Conservation (phyloP, 1,140 invertebrate species). For the Platyscapa corneri region DNA sequence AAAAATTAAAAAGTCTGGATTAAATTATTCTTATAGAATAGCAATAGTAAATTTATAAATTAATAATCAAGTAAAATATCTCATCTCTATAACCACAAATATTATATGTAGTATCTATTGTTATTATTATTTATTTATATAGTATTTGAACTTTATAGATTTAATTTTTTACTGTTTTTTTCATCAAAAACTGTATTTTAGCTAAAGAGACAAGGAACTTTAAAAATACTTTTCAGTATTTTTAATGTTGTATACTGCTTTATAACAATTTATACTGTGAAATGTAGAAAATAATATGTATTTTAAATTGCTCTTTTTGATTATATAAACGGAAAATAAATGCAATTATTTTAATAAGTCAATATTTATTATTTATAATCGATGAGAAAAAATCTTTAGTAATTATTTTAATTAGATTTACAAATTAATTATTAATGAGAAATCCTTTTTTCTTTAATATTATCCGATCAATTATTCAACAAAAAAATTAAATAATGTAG, state of each 20-base stretch:
- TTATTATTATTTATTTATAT: too few relatives aligned
- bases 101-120: too few relatives aligned
- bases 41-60: too few relatives aligned
- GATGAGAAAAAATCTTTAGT: neutral
- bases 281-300: neutral
- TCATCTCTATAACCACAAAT: too few relatives aligned
- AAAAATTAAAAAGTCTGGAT: too few relatives aligned
- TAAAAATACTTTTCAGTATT: neutral
- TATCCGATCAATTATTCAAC: neutral
- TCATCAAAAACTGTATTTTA: too few relatives aligned
- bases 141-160: too few relatives aligned
- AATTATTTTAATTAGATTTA: slow-evolving; percentile 14
- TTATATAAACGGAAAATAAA: neutral
- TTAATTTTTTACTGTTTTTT: too few relatives aligned
- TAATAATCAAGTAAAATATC: too few relatives aligned
- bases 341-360: slow-evolving; percentile 9
- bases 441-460: neutral
- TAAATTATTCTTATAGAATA: too few relatives aligned
- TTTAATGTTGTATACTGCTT: neutral
- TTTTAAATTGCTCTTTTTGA: neutral
- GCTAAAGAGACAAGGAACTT: too few relatives aligned
- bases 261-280: neutral
- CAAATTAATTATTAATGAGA: neutral
- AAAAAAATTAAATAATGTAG: neutral
- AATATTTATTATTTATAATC: slow-evolving; percentile 10